These are phyloP conservation scores for Neolamprologus variostigma DNA, from an alignment of 2,113 vertebrate genomes.

Conservation along the genomic window DNA sequence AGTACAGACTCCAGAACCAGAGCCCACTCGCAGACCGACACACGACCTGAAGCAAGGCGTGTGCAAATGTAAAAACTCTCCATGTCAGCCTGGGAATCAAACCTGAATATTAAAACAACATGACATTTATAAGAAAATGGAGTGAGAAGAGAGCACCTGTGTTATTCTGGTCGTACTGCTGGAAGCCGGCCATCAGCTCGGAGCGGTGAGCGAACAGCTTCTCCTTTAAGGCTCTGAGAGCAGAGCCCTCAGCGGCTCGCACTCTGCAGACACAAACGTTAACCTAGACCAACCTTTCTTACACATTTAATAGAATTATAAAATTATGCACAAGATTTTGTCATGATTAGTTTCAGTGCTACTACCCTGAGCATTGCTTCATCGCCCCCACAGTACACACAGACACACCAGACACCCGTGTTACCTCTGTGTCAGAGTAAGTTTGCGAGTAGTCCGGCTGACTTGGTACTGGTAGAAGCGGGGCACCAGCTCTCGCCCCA, in stretches of 20 bases:
- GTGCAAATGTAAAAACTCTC: neutral
- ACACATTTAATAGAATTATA: neutral
- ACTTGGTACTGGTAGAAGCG: slow-evolving; percentile 91
- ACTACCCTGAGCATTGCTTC: neutral
- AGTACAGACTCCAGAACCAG: slow-evolving; percentile 78
- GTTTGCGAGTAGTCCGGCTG: slow-evolving; percentile 71
- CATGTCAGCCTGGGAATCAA: neutral
- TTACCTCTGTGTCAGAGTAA: slow-evolving; percentile 83
- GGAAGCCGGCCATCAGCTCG: slow-evolving; percentile 79
- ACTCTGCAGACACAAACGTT: slow-evolving; percentile 69
- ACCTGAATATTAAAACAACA: neutral
- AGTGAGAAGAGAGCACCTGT: slow-evolving; percentile 66
- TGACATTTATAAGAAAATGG: neutral
- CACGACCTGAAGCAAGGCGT: slow-evolving; percentile 65
- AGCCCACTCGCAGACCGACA: slow-evolving; percentile 83
- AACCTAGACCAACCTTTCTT: neutral
- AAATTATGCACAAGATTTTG: neutral
- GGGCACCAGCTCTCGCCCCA: slow-evolving; percentile 73
- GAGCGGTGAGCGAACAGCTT: slow-evolving; percentile 82
- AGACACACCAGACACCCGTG: slow-evolving; percentile 10
- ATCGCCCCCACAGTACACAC: neutral
- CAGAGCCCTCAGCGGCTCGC: slow-evolving; percentile 78
- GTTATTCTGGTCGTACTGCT: slow-evolving; percentile 67
- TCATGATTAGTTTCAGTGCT: neutral
- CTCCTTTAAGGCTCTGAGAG: slow-evolving; percentile 82